These are phyloP conservation scores for Gymnoscopelus braueri DNA, from an alignment of 2,797 vertebrate genomes.

Conservation along the genomic window DNA sequence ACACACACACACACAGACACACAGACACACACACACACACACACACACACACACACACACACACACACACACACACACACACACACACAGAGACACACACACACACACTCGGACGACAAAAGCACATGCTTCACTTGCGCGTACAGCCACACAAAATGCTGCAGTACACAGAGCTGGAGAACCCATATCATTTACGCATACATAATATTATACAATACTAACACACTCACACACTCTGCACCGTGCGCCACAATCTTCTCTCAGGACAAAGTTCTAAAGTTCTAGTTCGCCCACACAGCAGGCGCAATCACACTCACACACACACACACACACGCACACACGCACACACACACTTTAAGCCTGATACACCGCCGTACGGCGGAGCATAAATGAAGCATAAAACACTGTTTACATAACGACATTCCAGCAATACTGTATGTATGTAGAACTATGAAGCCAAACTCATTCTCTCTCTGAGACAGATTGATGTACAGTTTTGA, in stretches of 20 bases:
- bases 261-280: slow-evolving; percentile 70
- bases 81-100: slow-evolving; percentile 16
- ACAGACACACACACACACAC: slow-evolving; percentile 8
- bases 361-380: too few relatives aligned
- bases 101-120: neutral
- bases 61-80: neutral
- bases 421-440: slow-evolving; percentile 70
- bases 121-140: neutral
- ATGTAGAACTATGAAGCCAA: slow-evolving; percentile 51
- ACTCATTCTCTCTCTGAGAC: slow-evolving; percentile 38
- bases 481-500: slow-evolving; percentile 45
- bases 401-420: slow-evolving; percentile 43
- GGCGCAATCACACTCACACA: slow-evolving; percentile 19
- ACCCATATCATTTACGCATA: neutral
- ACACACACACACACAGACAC: too few relatives aligned
- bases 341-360: slow-evolving; percentile 3
- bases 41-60: slow-evolving; percentile 1
- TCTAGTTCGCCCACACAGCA: slow-evolving; percentile 40
- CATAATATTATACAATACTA: neutral
- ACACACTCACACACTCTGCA: slow-evolving; percentile 10
- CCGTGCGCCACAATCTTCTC: slow-evolving; percentile 53
- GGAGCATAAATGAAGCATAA: too few relatives aligned
- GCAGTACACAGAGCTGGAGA: neutral
- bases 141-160: neutral
- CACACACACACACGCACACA: neutral